Percentiles rank a stretch among this genome's conserved stretches.
These are phyloP conservation scores for Zaprionus camerounensis DNA, from an alignment of 1,140 invertebrate genomes.

Conservation along the genomic window DNA sequence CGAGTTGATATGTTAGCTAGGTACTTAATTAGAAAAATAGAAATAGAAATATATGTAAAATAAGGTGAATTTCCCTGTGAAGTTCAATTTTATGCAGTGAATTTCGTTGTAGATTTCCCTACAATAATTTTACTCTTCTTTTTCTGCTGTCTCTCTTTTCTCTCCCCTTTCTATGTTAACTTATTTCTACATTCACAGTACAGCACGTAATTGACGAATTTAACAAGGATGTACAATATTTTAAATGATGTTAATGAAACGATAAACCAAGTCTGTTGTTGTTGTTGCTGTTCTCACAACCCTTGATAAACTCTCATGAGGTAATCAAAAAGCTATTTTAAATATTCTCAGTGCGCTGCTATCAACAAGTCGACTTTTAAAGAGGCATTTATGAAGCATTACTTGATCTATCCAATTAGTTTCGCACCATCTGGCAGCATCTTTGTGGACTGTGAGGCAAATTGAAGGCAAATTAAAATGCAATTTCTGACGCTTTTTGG, in stretches of 20 bases:
- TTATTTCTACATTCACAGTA: not conserved
- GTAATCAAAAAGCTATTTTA: constrained; percentile 6
- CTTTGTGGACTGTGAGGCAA: constrained; percentile 53
- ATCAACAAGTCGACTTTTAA: constrained; percentile 20
- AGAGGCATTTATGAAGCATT: constrained; percentile 13
- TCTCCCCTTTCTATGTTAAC: not conserved
- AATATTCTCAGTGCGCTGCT: not conserved
- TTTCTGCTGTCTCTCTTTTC: not conserved
- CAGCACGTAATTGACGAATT: not conserved
- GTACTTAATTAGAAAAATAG: no score
- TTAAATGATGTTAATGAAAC: not conserved
- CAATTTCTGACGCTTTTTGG: constrained; percentile 70
- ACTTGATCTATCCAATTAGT: constrained; percentile 23
- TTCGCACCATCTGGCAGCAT: constrained; percentile 31
- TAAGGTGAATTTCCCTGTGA: not conserved
- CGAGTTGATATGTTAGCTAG: no score
- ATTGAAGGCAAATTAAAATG: constrained; percentile 79
- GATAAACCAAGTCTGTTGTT: not conserved
- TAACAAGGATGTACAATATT: not conserved
- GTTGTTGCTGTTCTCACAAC: not conserved
- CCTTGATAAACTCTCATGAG: not conserved
- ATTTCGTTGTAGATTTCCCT: not conserved
- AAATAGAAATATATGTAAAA: no score
- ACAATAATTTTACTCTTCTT: not conserved
- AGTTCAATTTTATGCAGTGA: not conserved